Conservation (phyloP, 2,113 vertebrate genomes). For the Speoplatyrhinus poulsoni region DNA sequence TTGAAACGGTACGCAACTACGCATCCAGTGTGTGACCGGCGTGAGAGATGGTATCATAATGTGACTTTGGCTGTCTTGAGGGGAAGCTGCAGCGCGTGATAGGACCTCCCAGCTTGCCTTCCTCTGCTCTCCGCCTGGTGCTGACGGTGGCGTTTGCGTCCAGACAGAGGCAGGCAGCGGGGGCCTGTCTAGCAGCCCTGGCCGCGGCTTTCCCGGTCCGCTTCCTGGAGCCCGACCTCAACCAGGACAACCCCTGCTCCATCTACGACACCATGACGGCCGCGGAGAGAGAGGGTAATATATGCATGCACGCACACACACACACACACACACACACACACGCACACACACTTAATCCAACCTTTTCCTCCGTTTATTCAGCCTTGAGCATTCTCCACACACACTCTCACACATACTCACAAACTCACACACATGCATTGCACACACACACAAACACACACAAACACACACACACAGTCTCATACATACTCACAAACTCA, state of each 20-base stretch:
- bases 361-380: neutral
- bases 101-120: neutral
- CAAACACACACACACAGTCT: too few species aligned
- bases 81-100: neutral
- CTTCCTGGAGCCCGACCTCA: constrained; percentile 88
- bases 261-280: constrained; percentile 83
- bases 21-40: too few species aligned
- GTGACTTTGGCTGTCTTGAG: neutral
- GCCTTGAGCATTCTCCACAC: neutral
- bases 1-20: too few species aligned
- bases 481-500: neutral
- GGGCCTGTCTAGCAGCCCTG: constrained; percentile 89
- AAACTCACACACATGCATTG: too few species aligned
- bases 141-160: constrained; percentile 29
- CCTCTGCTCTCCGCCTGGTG: neutral
- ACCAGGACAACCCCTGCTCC: constrained; percentile 83
- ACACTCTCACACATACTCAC: too few species aligned
- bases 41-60: neutral
- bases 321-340: neutral
- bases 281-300: constrained; percentile 82
- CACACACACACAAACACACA: too few species aligned
- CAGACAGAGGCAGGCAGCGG: constrained; percentile 85
- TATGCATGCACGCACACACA: neutral
- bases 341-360: neutral
- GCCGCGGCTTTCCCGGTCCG: constrained; percentile 88